Evolutionary conservation across 2,113 vertebrate genomes (phyloP), one percentile per base, ranked within the genome.

Genomic region (Circaetus gallicus): DNA sequence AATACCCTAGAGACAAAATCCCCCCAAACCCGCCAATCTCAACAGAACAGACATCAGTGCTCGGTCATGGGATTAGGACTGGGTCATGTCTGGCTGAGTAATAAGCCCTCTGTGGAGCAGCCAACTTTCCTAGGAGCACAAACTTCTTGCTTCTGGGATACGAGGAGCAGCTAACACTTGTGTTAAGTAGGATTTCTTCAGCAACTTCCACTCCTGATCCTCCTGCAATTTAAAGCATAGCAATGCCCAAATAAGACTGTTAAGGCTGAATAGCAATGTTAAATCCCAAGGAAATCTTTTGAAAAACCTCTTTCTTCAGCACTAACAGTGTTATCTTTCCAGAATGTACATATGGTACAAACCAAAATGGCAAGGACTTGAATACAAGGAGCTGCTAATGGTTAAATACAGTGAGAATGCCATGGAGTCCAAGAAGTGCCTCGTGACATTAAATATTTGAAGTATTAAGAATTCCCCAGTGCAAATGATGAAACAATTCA

Each of bases 401-500:
- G 91, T 88, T 84, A 81, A 96, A 95, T 6, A 28, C 87, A 95
- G 25, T 6, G 15, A 93, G 59, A 97, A 95, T 92, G 73, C 89
- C 93, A 78, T 43, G 56, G 71, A 95, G 58, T 50, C 93, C 94
- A 95, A 78, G 85, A 85, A 89, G 61, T 40, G 42, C 91, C 96
- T 97, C 79, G 78, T 97, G 95, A 97, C 89, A 93, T 34, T 56
- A 93, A 94, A 94, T 96, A 96, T 91, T 94, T 95, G 65, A 96
- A 93, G 95, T 85, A 95, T 95, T 97, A 96, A 96, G 93, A 97
- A 95, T 95, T 89, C 86, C 92, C 90, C 69, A 76, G 97, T 73
- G 91, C 84, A 96, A 96, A 96, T 91, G 96, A 97, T 97, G 95
- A 96, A 96, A 93, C 86, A 94, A 94, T 93, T 96, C 76, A 82